Conservation (phyloP, 2,797 vertebrate genomes). For the Anguilla marmorata region DNA sequence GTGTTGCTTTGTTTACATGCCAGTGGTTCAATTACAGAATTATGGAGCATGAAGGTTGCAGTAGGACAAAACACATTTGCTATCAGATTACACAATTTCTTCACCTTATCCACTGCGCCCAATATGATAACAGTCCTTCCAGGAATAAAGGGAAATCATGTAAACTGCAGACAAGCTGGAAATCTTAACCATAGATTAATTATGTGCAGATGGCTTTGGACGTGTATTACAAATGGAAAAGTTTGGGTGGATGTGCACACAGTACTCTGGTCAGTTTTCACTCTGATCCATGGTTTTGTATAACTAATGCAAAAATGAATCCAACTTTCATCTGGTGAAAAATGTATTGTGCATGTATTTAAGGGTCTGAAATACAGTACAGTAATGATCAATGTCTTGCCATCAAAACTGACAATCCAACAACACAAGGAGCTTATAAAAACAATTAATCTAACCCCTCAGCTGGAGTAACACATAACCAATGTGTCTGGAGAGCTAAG, state of each 20-base stretch:
- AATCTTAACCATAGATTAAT: background rate
- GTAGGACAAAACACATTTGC: background rate
- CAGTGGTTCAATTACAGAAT: background rate
- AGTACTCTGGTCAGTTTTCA: background rate
- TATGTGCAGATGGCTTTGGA: background rate
- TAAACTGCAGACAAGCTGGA: background rate
- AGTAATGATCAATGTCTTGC: background rate
- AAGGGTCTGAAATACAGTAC: background rate
- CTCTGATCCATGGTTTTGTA: background rate
- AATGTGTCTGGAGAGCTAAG: background rate
- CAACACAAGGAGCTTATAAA: background rate
- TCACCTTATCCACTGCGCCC: background rate
- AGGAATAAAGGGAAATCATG: background rate
- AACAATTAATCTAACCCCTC: background rate
- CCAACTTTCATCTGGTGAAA: background rate
- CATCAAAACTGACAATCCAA: background rate
- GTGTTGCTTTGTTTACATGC: constrained; percentile 3
- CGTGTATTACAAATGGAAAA: background rate
- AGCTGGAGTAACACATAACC: background rate
- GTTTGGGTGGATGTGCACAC: background rate
- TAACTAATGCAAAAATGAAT: no score
- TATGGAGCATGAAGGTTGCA: background rate
- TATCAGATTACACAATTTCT: background rate
- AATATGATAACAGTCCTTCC: background rate
- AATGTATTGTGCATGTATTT: background rate